Evolutionary conservation across 2,888 invertebrate genomes (phyloP).

Genomic region (Neocrepidodera transversa): DNA sequence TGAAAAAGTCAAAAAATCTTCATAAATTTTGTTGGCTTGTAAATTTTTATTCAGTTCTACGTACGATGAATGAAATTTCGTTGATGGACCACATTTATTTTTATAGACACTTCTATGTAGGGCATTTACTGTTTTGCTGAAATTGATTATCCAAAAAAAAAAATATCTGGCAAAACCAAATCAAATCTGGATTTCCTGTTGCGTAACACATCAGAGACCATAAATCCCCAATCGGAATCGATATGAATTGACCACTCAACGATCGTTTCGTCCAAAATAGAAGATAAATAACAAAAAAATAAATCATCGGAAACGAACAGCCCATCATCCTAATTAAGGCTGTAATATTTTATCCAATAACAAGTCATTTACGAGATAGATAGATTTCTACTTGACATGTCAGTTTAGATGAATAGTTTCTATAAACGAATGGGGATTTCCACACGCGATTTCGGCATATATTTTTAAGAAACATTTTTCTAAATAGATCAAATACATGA

Average conservation of each 20-base stretch:
- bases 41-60: no score
- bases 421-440: not conserved
- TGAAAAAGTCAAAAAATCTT: no score
- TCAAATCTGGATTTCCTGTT: not conserved
- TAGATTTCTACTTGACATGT: constrained; percentile 5
- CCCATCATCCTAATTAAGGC: constrained; percentile 21
- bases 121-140: no score
- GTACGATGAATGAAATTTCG: no score
- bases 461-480: no score
- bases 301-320: constrained; percentile 11
- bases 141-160: not conserved
- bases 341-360: constrained; percentile 20
- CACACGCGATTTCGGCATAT: not conserved
- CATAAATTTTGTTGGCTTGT: no score
- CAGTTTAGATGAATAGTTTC: not conserved
- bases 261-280: constrained; percentile 14
- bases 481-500: no score
- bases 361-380: constrained; percentile 1
- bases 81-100: no score
- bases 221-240: constrained; percentile 3
- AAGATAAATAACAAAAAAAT: constrained; percentile 17
- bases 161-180: not conserved
- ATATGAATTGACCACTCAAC: constrained; percentile 15
- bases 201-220: constrained; percentile 9
- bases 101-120: no score